A percentile compares a stretch with the other conserved stretches of the same genome.
Conservation (phyloP, 2,113 vertebrate genomes). For the Emberiza fucata region DNA sequence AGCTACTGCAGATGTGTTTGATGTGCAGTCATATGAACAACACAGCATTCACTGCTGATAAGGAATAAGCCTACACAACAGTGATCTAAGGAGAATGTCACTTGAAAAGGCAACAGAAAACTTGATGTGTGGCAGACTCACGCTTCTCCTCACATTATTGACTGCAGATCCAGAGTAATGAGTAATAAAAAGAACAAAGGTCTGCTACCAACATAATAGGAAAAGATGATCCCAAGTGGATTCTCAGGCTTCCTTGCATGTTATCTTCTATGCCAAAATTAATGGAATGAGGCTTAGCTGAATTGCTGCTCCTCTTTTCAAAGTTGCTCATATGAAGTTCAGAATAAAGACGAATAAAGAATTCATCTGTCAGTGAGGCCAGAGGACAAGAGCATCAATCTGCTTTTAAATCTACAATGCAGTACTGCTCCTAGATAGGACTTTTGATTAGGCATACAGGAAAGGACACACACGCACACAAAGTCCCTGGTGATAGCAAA, state of each 20-base stretch:
- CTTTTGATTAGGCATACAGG: neutral
- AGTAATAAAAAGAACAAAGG: constrained; percentile 17
- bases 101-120: neutral
- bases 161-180: neutral
- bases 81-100: neutral
- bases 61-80: neutral
- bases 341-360: neutral
- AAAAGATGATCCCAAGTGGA: neutral
- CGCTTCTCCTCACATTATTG: neutral
- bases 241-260: neutral
- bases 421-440: neutral
- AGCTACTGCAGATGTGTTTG: neutral
- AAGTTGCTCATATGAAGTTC: neutral
- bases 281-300: neutral
- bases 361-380: neutral
- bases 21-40: neutral
- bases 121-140: neutral
- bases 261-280: neutral
- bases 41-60: neutral
- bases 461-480: neutral
- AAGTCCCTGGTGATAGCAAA: neutral
- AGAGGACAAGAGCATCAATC: neutral
- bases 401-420: neutral
- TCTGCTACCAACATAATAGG: neutral
- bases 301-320: neutral